Percentiles rank a stretch among this genome's conserved stretches.
phyloP scores from a whole-genome alignment of 2,888 invertebrate genomes.

The Laspeyria flexula region DNA sequence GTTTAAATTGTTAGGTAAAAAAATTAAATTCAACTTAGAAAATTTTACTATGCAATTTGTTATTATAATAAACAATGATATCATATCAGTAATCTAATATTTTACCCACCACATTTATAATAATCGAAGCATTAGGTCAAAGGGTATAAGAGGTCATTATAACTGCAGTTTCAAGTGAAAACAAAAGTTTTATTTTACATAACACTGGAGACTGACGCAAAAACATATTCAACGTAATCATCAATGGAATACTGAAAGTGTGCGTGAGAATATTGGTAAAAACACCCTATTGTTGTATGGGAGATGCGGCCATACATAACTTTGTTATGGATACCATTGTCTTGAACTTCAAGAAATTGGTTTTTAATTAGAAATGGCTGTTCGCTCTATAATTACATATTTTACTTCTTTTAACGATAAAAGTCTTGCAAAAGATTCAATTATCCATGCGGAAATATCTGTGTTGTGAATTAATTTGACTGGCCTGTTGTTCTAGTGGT shows the following conservation, averaged over 20 bases:
- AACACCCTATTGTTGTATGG: slow-evolving; percentile 48
- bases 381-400: slow-evolving; percentile 10
- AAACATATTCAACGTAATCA: slow-evolving; percentile 51
- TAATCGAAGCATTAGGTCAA: neutral
- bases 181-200: slow-evolving; percentile 25
- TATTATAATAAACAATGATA: too few relatives aligned
- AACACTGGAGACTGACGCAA: slow-evolving; percentile 31
- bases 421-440: neutral
- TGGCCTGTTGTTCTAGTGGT: too few relatives aligned
- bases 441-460: too few relatives aligned
- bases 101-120: neutral
- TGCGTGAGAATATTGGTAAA: slow-evolving; percentile 55
- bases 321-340: slow-evolving; percentile 29
- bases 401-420: slow-evolving; percentile 1
- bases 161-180: slow-evolving; percentile 34
- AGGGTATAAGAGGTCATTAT: slow-evolving; percentile 20
- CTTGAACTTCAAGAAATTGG: slow-evolving; percentile 12
- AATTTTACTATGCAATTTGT: too few relatives aligned
- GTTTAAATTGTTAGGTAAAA: too few relatives aligned
- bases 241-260: slow-evolving; percentile 63
- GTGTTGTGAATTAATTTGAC: too few relatives aligned
- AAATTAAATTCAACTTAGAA: too few relatives aligned
- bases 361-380: slow-evolving; percentile 13
- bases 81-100: too few relatives aligned
- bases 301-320: slow-evolving; percentile 19